These are phyloP conservation scores for Jaculus jaculus DNA, from an alignment of 2,113 vertebrate genomes.

Conservation along the genomic window DNA sequence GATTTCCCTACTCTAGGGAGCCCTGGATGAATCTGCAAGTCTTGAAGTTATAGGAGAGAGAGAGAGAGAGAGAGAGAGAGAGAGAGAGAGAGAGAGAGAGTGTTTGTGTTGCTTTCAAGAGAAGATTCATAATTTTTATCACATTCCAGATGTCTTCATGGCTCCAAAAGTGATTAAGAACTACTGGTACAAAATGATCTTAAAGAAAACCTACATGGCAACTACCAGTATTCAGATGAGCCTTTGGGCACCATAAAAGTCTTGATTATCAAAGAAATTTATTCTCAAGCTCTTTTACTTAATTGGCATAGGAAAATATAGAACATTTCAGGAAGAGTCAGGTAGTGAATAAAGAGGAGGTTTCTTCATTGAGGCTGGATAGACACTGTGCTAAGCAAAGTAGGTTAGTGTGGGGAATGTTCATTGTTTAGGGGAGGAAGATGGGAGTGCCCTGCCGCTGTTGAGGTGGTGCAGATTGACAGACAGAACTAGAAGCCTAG, in stretches of 20 bases:
- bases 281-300: slow-evolving; percentile 53
- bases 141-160: background rate
- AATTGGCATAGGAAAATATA: background rate
- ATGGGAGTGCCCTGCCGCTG: background rate
- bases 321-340: background rate
- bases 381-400: background rate
- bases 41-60: background rate
- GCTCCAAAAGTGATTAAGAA: slow-evolving; percentile 5
- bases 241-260: slow-evolving; percentile 31
- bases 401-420: rapidly evolving
- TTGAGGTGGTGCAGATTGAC: background rate
- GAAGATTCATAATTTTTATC: slow-evolving; percentile 19
- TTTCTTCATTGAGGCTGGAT: background rate
- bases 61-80: too few relatives aligned
- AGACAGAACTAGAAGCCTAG: rapidly evolving
- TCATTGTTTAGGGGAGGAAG: background rate
- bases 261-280: background rate
- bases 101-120: background rate
- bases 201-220: background rate
- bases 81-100: too few relatives aligned
- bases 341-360: background rate
- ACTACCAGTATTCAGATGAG: slow-evolving; percentile 28
- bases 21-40: background rate
- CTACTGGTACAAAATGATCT: background rate
- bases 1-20: background rate